Percentiles rank a stretch among this genome's conserved stretches.
These are phyloP conservation scores for Agapetus fuscipes DNA, from an alignment of 2,888 invertebrate genomes.

Conservation along the genomic window DNA sequence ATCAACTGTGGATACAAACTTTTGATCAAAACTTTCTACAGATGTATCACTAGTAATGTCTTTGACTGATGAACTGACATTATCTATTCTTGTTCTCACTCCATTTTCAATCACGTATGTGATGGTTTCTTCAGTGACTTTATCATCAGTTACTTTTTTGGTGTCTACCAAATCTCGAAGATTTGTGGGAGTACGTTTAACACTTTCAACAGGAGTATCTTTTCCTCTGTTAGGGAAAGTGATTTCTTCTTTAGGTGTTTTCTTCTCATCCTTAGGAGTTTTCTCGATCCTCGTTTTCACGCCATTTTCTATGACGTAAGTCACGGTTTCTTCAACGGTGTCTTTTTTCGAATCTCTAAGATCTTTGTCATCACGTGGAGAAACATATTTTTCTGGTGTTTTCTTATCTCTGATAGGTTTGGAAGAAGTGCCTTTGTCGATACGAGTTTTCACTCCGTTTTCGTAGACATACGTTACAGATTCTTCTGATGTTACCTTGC, in stretches of 20 bases:
- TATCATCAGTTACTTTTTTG: background rate
- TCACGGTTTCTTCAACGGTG: slow-evolving; percentile 1
- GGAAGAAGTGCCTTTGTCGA: too few species aligned
- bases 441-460: too few species aligned
- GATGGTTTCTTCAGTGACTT: background rate
- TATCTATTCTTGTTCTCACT: slow-evolving; percentile 17
- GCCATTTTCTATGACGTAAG: slow-evolving; percentile 3
- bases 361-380: too few species aligned
- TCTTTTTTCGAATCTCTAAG: background rate
- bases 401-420: too few species aligned
- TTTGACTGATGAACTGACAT: background rate
- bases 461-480: too few species aligned
- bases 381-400: too few species aligned
- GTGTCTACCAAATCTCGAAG: too few species aligned
- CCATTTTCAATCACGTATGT: slow-evolving; percentile 20
- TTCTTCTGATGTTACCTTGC: too few species aligned
- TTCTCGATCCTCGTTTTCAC: background rate
- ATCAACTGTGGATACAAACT: background rate
- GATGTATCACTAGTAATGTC: background rate
- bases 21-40: background rate
- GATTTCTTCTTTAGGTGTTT: background rate
- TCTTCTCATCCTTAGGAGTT: background rate
- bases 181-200: too few species aligned
- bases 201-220: too few species aligned
- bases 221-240: too few species aligned